Percentiles rank a stretch among this genome's conserved stretches.
Conservation (phyloP, 2,113 vertebrate species). For the human (Homo sapiens) region DNA sequence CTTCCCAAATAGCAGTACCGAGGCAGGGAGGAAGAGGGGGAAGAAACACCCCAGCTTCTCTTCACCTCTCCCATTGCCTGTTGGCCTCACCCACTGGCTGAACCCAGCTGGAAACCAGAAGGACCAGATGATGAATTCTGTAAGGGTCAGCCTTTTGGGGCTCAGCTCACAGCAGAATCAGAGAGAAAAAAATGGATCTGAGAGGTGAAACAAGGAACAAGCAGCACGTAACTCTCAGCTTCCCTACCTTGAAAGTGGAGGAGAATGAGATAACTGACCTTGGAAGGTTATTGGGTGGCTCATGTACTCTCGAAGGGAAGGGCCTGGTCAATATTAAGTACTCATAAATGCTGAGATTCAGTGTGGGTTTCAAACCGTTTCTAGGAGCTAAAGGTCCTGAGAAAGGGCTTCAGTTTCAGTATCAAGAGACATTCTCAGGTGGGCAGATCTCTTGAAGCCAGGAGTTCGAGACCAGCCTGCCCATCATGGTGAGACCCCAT, state of each 20-base stretch:
- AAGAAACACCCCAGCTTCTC: neutral
- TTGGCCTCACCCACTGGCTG: neutral
- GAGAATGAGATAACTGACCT: no score
- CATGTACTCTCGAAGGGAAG: neutral
- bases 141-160: neutral
- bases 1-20: neutral
- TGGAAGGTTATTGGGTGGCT: accelerated
- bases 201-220: neutral
- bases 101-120: neutral
- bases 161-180: neutral
- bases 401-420: neutral
- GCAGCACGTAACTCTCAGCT: neutral
- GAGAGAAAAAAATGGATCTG: neutral
- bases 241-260: neutral
- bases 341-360: neutral
- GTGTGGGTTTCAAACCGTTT: neutral
- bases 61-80: neutral
- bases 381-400: neutral
- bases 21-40: neutral
- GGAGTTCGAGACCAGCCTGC: no score
- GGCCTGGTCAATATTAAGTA: no score
- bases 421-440: neutral
- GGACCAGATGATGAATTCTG: neutral
- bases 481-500: no score
- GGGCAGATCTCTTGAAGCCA: no score